Evolutionary conservation across 2,797 vertebrate genomes (phyloP).

Genomic region (Tangara arthus): DNA sequence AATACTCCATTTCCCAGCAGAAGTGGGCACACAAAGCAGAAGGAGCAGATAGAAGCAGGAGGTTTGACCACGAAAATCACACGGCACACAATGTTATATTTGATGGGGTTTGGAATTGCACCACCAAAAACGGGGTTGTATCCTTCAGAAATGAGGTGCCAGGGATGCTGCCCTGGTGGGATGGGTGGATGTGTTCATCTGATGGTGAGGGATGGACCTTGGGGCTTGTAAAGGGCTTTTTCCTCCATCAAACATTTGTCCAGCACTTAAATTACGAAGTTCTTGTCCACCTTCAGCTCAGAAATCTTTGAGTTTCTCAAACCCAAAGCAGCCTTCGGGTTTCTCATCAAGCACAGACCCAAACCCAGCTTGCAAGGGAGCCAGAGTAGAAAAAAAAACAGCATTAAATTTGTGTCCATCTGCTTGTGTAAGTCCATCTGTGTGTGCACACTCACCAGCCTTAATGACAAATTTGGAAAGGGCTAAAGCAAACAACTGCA

Average conservation of each 20-base stretch:
- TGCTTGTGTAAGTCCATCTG: background rate
- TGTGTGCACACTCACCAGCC: background rate
- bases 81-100: accelerated
- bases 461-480: background rate
- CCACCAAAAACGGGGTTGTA: accelerated
- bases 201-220: accelerated
- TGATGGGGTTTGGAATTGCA: background rate
- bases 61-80: background rate
- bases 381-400: background rate
- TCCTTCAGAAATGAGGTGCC: background rate
- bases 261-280: background rate
- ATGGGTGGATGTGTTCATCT: background rate
- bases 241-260: background rate
- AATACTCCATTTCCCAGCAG: background rate
- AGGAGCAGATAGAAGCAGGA: background rate
- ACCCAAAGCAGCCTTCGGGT: background rate
- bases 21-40: background rate
- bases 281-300: background rate
- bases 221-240: background rate
- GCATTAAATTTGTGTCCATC: background rate
- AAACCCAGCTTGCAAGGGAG: background rate
- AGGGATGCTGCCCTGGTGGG: background rate
- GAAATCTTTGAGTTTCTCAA: background rate
- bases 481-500: background rate
- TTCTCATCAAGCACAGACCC: background rate